These are phyloP conservation scores for Parauchenoglanis punctatus DNA, from an alignment of 2,797 vertebrate genomes.

Conservation along the genomic window DNA sequence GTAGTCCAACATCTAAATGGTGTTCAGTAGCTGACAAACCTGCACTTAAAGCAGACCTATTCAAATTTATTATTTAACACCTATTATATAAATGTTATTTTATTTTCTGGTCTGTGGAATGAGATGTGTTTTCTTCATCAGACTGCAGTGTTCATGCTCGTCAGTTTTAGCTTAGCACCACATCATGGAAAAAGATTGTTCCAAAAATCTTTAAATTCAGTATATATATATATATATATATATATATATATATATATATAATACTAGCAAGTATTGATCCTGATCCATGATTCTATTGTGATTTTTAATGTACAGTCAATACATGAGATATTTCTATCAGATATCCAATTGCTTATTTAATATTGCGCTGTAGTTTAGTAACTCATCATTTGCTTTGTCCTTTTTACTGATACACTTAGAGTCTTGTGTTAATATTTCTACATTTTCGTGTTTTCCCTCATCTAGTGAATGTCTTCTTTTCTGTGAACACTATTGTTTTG, in stretches of 20 bases:
- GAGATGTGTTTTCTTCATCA: conserved; percentile 9
- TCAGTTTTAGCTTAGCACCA: conserved; percentile 19
- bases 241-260: background rate
- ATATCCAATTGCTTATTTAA: conserved; percentile 39
- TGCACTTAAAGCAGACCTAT: conserved; percentile 47
- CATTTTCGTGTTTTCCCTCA: conserved; percentile 18
- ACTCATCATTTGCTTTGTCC: conserved; percentile 4
- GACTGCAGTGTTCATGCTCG: conserved; percentile 16
- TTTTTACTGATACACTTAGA: conserved; percentile 31
- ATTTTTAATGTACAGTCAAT: conserved; percentile 6
- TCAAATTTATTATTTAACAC: conserved; percentile 28
- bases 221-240: no score
- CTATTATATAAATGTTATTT: conserved; percentile 44
- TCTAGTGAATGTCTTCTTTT: background rate
- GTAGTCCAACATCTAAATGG: conserved; percentile 27
- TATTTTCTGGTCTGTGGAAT: background rate
- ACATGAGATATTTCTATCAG: conserved; percentile 44
- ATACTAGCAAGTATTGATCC: conserved; percentile 13
- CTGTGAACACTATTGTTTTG: conserved; percentile 11
- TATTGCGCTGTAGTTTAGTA: conserved; percentile 28
- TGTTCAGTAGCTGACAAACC: conserved; percentile 46
- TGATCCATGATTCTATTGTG: background rate
- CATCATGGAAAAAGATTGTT: background rate
- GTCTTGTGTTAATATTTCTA: conserved; percentile 30
- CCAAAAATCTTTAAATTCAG: conserved; percentile 11